Conservation (phyloP, 2,888 invertebrate genomes). For the Chesias legatella region DNA sequence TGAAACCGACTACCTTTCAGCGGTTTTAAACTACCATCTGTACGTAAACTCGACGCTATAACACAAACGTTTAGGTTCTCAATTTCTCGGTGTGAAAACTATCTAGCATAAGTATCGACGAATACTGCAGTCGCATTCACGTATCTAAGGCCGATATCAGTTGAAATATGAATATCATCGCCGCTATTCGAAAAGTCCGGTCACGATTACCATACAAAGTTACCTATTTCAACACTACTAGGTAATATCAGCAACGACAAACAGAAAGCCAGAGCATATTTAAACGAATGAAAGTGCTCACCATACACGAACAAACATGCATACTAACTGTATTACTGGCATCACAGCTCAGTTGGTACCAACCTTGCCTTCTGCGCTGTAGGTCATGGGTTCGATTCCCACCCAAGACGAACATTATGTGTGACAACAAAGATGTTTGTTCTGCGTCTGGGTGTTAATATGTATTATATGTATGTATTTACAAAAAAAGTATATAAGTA, state of each 20-base stretch:
- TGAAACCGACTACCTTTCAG: slow-evolving; percentile 38
- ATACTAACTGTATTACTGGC: too few species aligned
- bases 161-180: slow-evolving; percentile 62
- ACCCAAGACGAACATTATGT: too few species aligned
- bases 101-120: slow-evolving; percentile 24
- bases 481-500: too few species aligned
- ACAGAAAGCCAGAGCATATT: slow-evolving; percentile 3
- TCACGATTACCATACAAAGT: slow-evolving; percentile 46
- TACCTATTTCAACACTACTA: slow-evolving; percentile 21
- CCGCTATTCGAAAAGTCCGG: slow-evolving; percentile 42
- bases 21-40: slow-evolving; percentile 11
- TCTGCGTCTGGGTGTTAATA: too few species aligned
- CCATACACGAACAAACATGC: too few species aligned
- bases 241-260: slow-evolving; percentile 8
- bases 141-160: slow-evolving; percentile 45
- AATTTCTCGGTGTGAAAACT: slow-evolving; percentile 12
- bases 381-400: too few species aligned
- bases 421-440: too few species aligned
- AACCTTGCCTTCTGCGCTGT: too few species aligned
- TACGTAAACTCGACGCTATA: slow-evolving; percentile 18
- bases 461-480: too few species aligned
- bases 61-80: slow-evolving; percentile 4
- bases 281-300: too few species aligned
- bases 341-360: too few species aligned
- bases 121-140: slow-evolving; percentile 39